A percentile compares a stretch with the other conserved stretches of the same genome.
These are phyloP conservation scores for Scaptomyza pallida DNA, from an alignment of 1,140 invertebrate genomes.

Conservation along the genomic window DNA sequence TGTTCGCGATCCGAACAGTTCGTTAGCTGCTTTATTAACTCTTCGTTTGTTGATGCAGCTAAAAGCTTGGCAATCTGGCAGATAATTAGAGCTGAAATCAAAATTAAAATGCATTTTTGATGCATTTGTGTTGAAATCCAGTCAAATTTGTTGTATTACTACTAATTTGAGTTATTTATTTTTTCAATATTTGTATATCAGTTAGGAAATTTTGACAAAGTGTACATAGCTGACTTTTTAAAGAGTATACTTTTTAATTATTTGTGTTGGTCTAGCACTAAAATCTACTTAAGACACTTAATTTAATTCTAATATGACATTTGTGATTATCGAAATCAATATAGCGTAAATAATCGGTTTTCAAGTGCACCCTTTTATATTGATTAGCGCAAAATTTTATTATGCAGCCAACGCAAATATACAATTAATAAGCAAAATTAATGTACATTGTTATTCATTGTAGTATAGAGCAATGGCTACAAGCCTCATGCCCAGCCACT, in stretches of 20 bases:
- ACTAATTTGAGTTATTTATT: background rate
- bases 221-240: background rate
- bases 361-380: constrained; percentile 56
- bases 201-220: background rate
- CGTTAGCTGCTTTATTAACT: background rate
- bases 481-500: background rate
- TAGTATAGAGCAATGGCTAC: constrained; percentile 30
- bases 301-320: background rate
- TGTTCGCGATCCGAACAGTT: constrained; percentile 87
- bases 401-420: constrained; percentile 73
- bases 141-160: background rate
- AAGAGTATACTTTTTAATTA: too few species aligned
- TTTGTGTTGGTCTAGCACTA: too few species aligned
- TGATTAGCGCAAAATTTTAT: constrained; percentile 68
- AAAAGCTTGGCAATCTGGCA: too few species aligned
- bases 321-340: constrained; percentile 31
- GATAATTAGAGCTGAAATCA: background rate
- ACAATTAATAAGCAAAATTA: constrained; percentile 81
- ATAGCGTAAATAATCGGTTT: constrained; percentile 50
- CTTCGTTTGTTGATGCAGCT: background rate
- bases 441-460: constrained; percentile 82
- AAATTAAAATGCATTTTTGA: background rate
- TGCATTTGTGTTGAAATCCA: background rate
- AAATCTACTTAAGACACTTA: background rate
- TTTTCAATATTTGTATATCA: background rate